phyloP scores from a whole-genome alignment of 2,797 vertebrate genomes.

The Alectoris magna region DNA sequence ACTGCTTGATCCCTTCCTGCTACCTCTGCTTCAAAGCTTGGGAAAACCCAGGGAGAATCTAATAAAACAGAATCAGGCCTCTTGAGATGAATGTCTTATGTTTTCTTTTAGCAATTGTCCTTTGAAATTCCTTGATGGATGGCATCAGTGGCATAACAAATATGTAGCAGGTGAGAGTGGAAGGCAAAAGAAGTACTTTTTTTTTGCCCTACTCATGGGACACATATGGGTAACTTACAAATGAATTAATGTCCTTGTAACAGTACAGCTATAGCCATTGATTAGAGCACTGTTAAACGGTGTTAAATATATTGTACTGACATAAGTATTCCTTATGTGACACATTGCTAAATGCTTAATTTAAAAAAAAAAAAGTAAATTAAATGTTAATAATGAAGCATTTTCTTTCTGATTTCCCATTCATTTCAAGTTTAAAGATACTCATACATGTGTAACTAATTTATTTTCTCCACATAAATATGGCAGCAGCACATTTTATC shows the following conservation, averaged over 20 bases:
- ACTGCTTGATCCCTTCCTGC: constrained; percentile 43
- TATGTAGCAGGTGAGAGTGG: not conserved
- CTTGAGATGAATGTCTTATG: constrained; percentile 7
- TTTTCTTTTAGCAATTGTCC: constrained; percentile 20
- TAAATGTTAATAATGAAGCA: not conserved
- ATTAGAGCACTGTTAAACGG: not conserved
- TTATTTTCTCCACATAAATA: not conserved
- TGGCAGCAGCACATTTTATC: not conserved
- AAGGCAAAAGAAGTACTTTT: not conserved
- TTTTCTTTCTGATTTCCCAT: not conserved
- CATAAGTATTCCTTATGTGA: not conserved
- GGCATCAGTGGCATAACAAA: not conserved
- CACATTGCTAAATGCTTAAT: not conserved
- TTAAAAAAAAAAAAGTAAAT: not conserved
- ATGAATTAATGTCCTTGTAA: not conserved
- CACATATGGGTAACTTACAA: not conserved
- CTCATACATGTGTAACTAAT: not conserved
- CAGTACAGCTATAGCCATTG: not conserved
- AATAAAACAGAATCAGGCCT: constrained; percentile 36
- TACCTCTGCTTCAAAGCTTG: constrained; percentile 48
- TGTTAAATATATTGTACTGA: not conserved
- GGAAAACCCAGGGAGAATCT: constrained; percentile 25
- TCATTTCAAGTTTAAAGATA: not conserved
- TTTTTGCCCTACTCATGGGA: not conserved
- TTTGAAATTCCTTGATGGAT: constrained; percentile 52